Base-by-base conservation (phyloP, 2,888 invertebrate species). In the Campaea margaritaria region DNA sequence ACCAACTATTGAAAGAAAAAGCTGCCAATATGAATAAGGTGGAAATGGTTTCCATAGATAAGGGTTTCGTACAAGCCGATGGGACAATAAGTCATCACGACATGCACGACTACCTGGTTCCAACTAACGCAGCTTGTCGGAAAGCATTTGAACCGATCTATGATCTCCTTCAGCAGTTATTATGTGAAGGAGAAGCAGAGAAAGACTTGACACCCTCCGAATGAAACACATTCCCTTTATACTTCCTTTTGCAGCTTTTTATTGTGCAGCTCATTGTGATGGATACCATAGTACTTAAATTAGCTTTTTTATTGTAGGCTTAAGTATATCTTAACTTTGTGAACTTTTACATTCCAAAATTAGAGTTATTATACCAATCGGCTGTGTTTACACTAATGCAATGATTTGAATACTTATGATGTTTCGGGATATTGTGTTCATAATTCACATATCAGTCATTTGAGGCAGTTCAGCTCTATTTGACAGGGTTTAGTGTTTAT, bases 101-200 rank as follows among this genome's bases (percentile, higher is more conserved):
- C 82, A 97, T 98, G 97, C 96, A 96, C 81, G 98, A 98, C 87
- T 98, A 97, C 86, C 94, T 98, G 49, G 96, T 97, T 79, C 93
- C 97, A 61, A 97, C 97, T 1, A 96, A 96, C 86, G 94, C 95
- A 49, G 98, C 98, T 53, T 97, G 97, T 85, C 94, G 95, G 77
- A 97, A 97, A 87, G 96, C 96, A 10, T 97, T 97, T 85, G 96
- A 96, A 86, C 96, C 97, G 15, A 95, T 97, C 49, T 94, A 96
- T 83, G 97, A 97, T 85, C 92, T 97, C 65, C 89, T 97, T 15
- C 93, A 95, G 65, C 96, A 97, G 85, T 93, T 97, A 74, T 89
- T 97, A 53, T 94, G 93, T 74, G 97, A 96, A 88, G 96, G 95
- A 54, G 95, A 96, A 87, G 93, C 94, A 41, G 96, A 96, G 87